Evolutionary conservation across 2,888 invertebrate species (phyloP).

Genomic region (Mythimna loreyi): DNA sequence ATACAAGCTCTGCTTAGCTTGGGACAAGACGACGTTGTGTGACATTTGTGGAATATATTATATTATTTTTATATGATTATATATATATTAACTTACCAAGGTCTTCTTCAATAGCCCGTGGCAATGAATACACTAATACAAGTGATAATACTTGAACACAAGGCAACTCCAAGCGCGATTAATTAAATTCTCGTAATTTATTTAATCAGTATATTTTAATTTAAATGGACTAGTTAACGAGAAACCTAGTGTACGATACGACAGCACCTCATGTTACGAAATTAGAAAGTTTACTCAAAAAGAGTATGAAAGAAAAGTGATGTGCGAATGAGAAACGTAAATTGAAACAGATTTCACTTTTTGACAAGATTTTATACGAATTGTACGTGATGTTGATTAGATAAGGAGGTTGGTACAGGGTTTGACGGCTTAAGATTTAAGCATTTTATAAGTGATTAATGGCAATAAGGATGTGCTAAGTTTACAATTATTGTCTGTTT

Average conservation of each 20-base stretch:
- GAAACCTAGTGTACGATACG: constrained; percentile 10
- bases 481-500: background rate
- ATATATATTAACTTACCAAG: no score
- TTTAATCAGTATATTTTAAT: constrained; percentile 59
- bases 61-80: no score
- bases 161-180: constrained; percentile 52
- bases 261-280: constrained; percentile 9
- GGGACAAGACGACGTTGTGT: no score
- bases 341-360: constrained; percentile 44
- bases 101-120: constrained; percentile 57
- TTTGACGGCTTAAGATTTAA: constrained; percentile 22
- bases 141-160: no score
- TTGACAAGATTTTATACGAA: constrained; percentile 21
- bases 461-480: background rate
- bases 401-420: constrained; percentile 22
- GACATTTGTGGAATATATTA: no score
- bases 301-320: constrained; percentile 25
- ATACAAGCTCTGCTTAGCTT: no score
- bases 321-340: constrained; percentile 16
- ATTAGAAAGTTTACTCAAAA: constrained; percentile 41
- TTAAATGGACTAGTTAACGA: constrained; percentile 34
- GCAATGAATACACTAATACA: constrained; percentile 53
- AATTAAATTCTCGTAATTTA: constrained; percentile 48
- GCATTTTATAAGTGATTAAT: background rate
- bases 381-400: constrained; percentile 22